Base-by-base conservation (phyloP, 1,140 invertebrate species). In the Caerostris extrusa region DNA sequence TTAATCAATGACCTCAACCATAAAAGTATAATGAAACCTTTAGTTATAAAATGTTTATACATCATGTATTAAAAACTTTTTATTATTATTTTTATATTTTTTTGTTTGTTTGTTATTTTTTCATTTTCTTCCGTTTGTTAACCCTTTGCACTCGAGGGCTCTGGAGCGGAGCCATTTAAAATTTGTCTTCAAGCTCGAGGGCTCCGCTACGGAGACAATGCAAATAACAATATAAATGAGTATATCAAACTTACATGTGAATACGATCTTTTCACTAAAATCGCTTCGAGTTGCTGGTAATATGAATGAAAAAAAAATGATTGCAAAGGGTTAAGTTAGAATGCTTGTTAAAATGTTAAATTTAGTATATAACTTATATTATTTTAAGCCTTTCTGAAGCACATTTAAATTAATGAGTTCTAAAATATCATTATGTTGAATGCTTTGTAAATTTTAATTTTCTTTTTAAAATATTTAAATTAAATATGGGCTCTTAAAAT, bases 1-100 rank as follows among this genome's bases (percentile, higher is more conserved):
- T 94, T 97, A 34, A 94, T 96, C 7, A 94, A 95, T 6, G 96
- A 97, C 95, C 95, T 97, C 91, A 95, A 96, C 71, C 95, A 96
- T 82, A 96, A 96, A 96, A 95, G 97, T 97, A 95, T 34, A 34
- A 34, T 34, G 34, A 34, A 34, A 34, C 34, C 34, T 34, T 34
- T 34, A 34, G 34, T 34, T 34, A 34, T 34, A 34, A 34, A 34
- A 34, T 34, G 34, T 97, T 95, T 96, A 69, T 7, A 5, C n/a
- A 14, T 12, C 3, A 17, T 55, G 7, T 90, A 55, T 90, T 12
- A 53, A 3, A 3, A 53, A 34, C 5, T 14, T 19, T n/a, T 81
- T 81, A 81, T 53, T 7, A 5, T 8, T 19, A 81, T 81, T 8
- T 10, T 1, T 17, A 3, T 64, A 10, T 64, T 64, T 10, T 10